Conservation (phyloP, 2,113 vertebrate species). For the Chinchilla lanigera region DNA sequence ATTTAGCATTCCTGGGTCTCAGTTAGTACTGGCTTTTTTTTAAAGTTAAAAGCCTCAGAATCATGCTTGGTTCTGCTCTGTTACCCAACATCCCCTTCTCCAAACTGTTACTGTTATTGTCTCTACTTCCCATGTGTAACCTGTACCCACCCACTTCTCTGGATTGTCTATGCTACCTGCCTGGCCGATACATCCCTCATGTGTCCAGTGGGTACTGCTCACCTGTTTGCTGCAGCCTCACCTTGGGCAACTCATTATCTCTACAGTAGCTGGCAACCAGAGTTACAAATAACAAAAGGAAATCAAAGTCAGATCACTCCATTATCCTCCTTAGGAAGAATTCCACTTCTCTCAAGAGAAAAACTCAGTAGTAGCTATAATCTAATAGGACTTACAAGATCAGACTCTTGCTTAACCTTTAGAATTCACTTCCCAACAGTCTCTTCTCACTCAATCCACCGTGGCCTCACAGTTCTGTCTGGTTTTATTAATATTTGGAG, state of each 20-base stretch:
- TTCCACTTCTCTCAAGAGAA: not conserved
- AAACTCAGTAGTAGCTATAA: not conserved
- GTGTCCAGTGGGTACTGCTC: not conserved
- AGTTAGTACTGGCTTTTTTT: not conserved
- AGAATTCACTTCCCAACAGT: not conserved
- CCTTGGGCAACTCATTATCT: not conserved
- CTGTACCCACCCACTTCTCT: accelerated
- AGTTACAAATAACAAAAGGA: not conserved
- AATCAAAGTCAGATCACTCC: not conserved
- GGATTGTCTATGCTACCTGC: accelerated
- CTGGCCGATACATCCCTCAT: accelerated
- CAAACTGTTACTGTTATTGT: accelerated
- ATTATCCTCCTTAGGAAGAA: not conserved
- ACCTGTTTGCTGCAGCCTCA: too few relatives aligned
- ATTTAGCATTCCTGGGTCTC: not conserved
- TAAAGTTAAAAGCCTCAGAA: not conserved
- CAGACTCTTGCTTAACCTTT: accelerated
- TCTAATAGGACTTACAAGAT: not conserved
- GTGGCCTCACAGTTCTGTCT: not conserved
- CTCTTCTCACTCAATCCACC: too few relatives aligned
- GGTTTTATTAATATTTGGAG: not conserved
- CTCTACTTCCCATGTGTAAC: accelerated
- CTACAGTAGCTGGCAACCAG: not conserved
- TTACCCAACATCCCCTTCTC: too few relatives aligned
- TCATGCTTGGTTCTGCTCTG: not conserved